Conservation (phyloP, 37 sponge, comb jelly and placozoan genomes). For the Halisarca cf. caerulea region DNA sequence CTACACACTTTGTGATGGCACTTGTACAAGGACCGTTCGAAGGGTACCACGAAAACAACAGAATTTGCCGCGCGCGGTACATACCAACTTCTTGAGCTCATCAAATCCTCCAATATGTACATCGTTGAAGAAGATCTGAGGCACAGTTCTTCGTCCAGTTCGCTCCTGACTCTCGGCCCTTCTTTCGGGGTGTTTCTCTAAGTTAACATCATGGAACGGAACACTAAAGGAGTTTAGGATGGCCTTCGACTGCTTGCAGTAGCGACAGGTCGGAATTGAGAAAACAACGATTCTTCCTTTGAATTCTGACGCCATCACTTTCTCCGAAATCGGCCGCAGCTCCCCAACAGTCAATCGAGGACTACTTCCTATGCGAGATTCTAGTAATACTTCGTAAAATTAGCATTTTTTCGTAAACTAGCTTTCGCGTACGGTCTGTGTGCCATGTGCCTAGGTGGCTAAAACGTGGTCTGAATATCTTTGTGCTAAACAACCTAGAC, state of each 20-base stretch:
- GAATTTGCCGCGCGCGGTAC: no score
- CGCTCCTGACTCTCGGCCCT: slow-evolving; percentile 1
- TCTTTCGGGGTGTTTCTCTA: slow-evolving; percentile 27
- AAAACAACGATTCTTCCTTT: slow-evolving; percentile 31
- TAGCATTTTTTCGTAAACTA: no score
- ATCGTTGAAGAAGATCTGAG: slow-evolving; percentile 42
- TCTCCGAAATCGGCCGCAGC: no score
- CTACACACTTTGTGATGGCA: neutral
- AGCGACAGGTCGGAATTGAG: slow-evolving; percentile 14
- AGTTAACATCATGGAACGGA: neutral
- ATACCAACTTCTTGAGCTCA: slow-evolving; percentile 29
- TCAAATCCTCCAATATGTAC: slow-evolving; percentile 36
- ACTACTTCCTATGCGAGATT: no score
- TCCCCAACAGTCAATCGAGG: no score
- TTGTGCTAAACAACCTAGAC: no score
- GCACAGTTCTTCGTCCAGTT: slow-evolving; percentile 23
- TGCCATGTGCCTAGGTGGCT: no score
- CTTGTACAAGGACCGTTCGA: neutral
- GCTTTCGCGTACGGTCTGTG: no score
- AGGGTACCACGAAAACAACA: no score
- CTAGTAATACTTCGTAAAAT: no score
- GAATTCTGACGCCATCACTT: slow-evolving; percentile 6
- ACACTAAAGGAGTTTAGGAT: slow-evolving; percentile 10
- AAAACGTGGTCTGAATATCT: no score
- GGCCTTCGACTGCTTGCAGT: slow-evolving; percentile 20